Base-by-base conservation (phyloP, 2,113 vertebrate species). In the Sapajus apella region DNA sequence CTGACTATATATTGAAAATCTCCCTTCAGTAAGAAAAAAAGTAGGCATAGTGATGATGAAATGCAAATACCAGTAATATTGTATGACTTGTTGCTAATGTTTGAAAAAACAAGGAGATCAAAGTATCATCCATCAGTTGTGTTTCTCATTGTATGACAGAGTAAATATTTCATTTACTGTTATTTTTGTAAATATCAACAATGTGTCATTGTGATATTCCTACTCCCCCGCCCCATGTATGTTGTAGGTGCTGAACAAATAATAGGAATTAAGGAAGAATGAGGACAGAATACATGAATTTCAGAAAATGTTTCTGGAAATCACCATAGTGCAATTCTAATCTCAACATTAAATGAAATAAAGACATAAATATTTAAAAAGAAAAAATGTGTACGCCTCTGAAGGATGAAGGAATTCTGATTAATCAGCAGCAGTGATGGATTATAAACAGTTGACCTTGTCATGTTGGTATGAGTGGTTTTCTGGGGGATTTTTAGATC, bases 401-500 rank as follows among this genome's bases (percentile, higher is more conserved):
- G 93, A 97, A 94, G 90, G 68, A 87, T 96, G 90, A 91, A 97
- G 81, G 97, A 97, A 97, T 94, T 90, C 95, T 79, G 76, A 92
- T 73, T 96, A 93, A 96, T 96, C 87, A 96, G 75, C 94, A 96
- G 32, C 58, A 86, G 50, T 92, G 89, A 94, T 94, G 77, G 86
- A 96, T 95, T 96, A 79, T 97, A 97, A 97, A 97, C 92, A 97
- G 40, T 16, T 18, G 90, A 58, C 52, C 70, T 92, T 97, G 97
- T 97, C 98, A 98, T 95, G 95, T 3, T 96, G 90, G 87, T 27
- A 85, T 86, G 87, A 96, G 25, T 91, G 98, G 98, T 97, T 97
- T 98, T 98, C 98, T 98, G 96, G 97, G 97, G 97, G 81, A 4
- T 98, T 98, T 98, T 96, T 97, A 87, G 87, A 80, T 96, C 79